phyloP scores from a whole-genome alignment of 2,888 invertebrate genomes.

The Hartigia nigra region DNA sequence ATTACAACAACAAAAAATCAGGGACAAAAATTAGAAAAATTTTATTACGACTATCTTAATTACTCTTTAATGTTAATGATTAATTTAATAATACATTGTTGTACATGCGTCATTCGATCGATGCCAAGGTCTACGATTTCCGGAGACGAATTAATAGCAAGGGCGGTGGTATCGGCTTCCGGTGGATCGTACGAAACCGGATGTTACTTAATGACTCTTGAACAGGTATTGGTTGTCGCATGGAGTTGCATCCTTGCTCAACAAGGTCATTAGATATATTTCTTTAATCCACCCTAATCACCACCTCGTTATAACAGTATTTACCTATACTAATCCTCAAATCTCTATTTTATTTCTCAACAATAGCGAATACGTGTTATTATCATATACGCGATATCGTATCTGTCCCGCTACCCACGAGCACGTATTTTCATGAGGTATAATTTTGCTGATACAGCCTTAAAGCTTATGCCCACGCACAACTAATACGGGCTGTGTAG shows the following conservation, averaged over 20 bases:
- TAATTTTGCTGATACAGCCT: not conserved
- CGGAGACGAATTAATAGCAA: not conserved
- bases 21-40: too few species aligned
- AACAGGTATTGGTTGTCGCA: not conserved
- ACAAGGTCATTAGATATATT: not conserved
- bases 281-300: not conserved
- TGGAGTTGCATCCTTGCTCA: not conserved
- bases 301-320: not conserved
- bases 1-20: too few species aligned
- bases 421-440: not conserved
- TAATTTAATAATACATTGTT: not conserved
- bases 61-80: not conserved
- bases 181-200: not conserved
- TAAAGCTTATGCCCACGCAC: not conserved
- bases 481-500: not conserved
- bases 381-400: not conserved
- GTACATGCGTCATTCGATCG: not conserved
- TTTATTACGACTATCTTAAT: too few species aligned
- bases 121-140: not conserved
- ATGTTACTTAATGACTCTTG: not conserved
- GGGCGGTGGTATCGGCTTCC: not conserved
- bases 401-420: not conserved
- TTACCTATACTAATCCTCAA: not conserved
- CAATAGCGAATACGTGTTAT: not conserved
- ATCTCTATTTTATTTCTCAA: not conserved